Evolutionary conservation across 2,888 invertebrate species (phyloP).

Genomic region (Drosophila kokeensis): DNA sequence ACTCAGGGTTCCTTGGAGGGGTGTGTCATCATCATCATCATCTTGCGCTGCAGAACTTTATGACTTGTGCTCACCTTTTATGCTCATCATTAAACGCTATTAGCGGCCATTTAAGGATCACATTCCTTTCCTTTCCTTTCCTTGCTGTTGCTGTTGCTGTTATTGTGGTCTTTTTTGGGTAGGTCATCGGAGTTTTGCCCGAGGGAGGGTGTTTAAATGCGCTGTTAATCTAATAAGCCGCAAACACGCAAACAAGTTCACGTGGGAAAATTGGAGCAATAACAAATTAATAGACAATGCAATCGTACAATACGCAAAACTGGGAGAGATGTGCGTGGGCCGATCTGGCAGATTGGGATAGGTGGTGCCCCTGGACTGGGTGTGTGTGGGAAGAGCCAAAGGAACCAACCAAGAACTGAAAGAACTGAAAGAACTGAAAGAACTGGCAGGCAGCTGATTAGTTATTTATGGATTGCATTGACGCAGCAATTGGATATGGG

Average conservation of each 20-base stretch:
- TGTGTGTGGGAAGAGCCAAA: conserved; percentile 82
- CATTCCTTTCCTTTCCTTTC: conserved; percentile 42
- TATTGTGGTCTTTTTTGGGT: conserved; percentile 29
- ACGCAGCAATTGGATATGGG: conserved; percentile 69
- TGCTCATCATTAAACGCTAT: conserved; percentile 78
- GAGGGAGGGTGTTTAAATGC: conserved; percentile 64
- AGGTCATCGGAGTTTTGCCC: conserved; percentile 47
- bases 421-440: background rate
- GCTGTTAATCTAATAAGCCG: conserved; percentile 79
- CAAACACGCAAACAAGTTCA: conserved; percentile 82
- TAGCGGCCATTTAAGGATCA: conserved; percentile 79
- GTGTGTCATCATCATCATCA: conserved; percentile 49
- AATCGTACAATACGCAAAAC: background rate
- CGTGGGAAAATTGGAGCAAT: conserved; percentile 83
- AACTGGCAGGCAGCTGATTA: conserved; percentile 11
- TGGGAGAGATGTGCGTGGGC: conserved; percentile 39
- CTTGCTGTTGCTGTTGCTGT: background rate
- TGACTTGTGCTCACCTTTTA: conserved; percentile 79
- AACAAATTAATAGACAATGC: conserved; percentile 42
- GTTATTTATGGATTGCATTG: conserved; percentile 70
- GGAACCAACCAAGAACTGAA: background rate
- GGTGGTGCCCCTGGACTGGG: conserved; percentile 48
- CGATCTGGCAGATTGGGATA: conserved; percentile 19
- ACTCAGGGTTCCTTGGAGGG: conserved; percentile 27
- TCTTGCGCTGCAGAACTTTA: conserved; percentile 61